Evolutionary conservation across 2,888 invertebrate genomes (phyloP).

Genomic region (Emmelina monodactyla): DNA sequence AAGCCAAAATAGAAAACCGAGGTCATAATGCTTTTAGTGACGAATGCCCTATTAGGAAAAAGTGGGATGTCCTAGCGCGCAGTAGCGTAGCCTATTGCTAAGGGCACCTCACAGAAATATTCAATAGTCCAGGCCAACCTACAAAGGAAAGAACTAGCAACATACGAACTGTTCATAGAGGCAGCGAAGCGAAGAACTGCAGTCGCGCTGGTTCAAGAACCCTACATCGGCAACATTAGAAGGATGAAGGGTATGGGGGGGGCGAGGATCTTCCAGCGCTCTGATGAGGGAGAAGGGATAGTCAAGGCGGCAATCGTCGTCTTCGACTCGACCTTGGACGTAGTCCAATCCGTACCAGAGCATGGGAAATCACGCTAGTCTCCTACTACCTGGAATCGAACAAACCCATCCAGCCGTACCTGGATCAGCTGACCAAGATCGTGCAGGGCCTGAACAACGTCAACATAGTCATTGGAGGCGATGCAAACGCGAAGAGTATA

Average conservation of each 20-base stretch:
- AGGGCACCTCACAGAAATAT: slow-evolving; percentile 3
- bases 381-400: slow-evolving; percentile 4
- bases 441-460: too few species aligned
- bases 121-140: slow-evolving; percentile 10
- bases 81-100: slow-evolving; percentile 10
- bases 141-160: slow-evolving; percentile 10
- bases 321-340: too few species aligned
- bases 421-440: neutral
- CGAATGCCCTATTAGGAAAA: slow-evolving; percentile 7
- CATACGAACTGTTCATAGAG: slow-evolving; percentile 10
- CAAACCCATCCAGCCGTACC: slow-evolving; percentile 3
- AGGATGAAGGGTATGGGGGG: neutral
- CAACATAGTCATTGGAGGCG: too few species aligned
- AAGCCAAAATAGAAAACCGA: neutral
- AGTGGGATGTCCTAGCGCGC: slow-evolving; percentile 13
- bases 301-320: slow-evolving; percentile 11
- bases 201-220: slow-evolving; percentile 11
- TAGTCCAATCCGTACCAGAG: too few species aligned
- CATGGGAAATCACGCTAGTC: too few species aligned
- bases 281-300: neutral
- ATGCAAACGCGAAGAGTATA: too few species aligned
- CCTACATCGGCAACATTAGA: slow-evolving; percentile 8
- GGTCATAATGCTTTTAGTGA: slow-evolving; percentile 9
- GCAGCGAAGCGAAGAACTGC: neutral
- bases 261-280: slow-evolving; percentile 6